Base-by-base conservation (phyloP, 1,140 invertebrate species). In the Helicoverpa zea region DNA sequence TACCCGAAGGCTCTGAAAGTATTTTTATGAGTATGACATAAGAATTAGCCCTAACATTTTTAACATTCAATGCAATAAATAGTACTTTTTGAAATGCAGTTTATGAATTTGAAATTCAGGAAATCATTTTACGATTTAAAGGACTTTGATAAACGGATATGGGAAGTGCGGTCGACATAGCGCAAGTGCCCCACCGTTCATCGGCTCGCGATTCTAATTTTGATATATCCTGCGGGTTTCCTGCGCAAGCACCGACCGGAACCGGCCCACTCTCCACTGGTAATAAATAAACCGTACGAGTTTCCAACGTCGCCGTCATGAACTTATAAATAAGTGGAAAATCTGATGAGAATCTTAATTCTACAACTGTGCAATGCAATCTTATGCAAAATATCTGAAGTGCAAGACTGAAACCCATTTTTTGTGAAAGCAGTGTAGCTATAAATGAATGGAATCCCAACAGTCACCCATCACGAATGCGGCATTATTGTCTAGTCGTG, bases 161-260 rank as follows among this genome's bases (percentile, higher is more conserved):
- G 85, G 86, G 86, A 89, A 88, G 86, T 88, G 84, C 87, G 86
- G 84, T 84, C 85, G 86, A 86, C 83, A 87, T 88, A 83, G 75
- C 83, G 81, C 86, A 85, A 87, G 84, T 86, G 83, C 79, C 80
- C 84, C 85, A 85, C 82, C 88, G 82, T 83, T 83, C 86, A 85
- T 85, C 80, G 87, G 83, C 84, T 85, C 64, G 86, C 87, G 84
- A 87, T 86, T 89, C 87, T 91, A 91, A 91, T 88, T 88, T 86
- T 87, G 84, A 89, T 86, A 87, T 88, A 91, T 89, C 83, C 84
- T 84, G 83, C 66, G 81, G 84, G 85, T 86, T 88, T 90, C 88
- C 88, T 88, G 89, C 81, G 81, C 80, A 76, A 81, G 79, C 86
- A 83, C 73, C 77, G 78, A 77, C 84, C 84, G 83, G 79, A 88